Evolutionary conservation across 2,797 vertebrate species (phyloP).

Genomic region (Pipistrellus pygmaeus): DNA sequence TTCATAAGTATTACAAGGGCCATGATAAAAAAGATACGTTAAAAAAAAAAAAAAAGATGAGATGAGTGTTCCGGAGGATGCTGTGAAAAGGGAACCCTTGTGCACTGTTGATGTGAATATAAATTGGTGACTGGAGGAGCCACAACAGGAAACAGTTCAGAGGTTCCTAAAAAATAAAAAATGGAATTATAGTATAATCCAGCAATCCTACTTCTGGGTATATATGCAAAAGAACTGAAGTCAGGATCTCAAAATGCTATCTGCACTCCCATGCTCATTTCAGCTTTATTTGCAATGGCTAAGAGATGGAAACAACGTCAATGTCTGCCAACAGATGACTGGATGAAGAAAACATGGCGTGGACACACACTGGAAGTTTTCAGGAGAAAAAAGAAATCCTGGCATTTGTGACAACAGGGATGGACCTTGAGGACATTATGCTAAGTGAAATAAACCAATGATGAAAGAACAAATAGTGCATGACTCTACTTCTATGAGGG

Average conservation of each 20-base stretch:
- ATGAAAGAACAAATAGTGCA: neutral
- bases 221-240: neutral
- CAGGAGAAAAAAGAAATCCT: constrained; percentile 41
- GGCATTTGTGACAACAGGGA: neutral
- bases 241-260: neutral
- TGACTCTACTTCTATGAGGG: neutral
- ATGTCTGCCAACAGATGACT: neutral
- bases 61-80: neutral
- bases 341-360: neutral
- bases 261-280: neutral
- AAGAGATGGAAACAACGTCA: neutral
- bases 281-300: neutral
- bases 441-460: neutral
- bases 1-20: neutral
- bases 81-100: neutral
- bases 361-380: neutral
- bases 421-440: neutral
- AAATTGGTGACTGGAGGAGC: neutral
- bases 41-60: neutral
- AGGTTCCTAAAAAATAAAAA: constrained; percentile 3
- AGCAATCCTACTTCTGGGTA: neutral
- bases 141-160: neutral
- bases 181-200: neutral
- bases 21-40: neutral
- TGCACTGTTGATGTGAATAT: neutral